phyloP scores from a whole-genome alignment of 92 coral and sea anemone species.

The Epizoanthus ramosus region DNA sequence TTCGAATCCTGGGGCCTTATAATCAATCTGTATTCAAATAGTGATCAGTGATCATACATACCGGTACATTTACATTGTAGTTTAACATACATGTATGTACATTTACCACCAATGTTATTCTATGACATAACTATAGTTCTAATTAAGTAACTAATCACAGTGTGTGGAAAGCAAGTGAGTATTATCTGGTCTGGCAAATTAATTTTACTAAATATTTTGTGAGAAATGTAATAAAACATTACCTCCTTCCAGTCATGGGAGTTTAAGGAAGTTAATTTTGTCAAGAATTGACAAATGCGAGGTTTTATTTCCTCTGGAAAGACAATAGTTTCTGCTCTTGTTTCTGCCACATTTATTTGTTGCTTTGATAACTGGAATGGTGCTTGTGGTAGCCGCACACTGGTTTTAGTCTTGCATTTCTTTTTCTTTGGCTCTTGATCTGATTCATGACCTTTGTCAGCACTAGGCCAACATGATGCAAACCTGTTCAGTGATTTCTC shows the following conservation, averaged over 20 bases:
- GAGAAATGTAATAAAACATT: not conserved
- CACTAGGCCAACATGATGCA: constrained; percentile 17
- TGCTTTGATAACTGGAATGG: not conserved
- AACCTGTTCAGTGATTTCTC: constrained; percentile 27
- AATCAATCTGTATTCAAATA: too few species aligned
- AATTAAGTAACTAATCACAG: too few species aligned
- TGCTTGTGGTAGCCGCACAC: too few species aligned
- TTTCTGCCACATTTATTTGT: not conserved
- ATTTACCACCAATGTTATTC: too few species aligned
- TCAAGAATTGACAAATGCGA: not conserved
- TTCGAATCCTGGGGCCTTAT: too few species aligned
- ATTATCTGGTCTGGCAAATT: too few species aligned
- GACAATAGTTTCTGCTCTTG: not conserved
- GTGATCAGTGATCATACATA: too few species aligned
- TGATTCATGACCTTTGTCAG: not conserved
- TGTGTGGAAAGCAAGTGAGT: too few species aligned
- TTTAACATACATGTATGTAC: too few species aligned
- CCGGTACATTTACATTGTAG: too few species aligned
- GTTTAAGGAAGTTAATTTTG: not conserved
- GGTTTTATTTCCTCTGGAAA: not conserved
- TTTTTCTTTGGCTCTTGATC: not conserved
- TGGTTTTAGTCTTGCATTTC: not conserved
- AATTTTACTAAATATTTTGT: too few species aligned
- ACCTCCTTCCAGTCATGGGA: constrained; percentile 17
- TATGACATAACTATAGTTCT: too few species aligned